phyloP scores from a whole-genome alignment of 2,888 invertebrate species.

The Meteorus colon region DNA sequence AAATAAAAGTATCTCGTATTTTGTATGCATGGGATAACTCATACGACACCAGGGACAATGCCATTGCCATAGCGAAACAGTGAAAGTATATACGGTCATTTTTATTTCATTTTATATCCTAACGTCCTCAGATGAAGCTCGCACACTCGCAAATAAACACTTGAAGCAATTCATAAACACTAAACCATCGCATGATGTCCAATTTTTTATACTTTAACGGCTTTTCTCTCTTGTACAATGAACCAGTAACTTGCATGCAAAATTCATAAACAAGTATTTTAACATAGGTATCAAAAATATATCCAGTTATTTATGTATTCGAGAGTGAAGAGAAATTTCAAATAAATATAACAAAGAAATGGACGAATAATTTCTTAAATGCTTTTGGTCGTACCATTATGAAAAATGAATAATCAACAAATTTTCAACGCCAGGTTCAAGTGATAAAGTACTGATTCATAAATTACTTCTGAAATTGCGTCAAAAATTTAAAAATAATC shows the following conservation, averaged over 20 bases:
- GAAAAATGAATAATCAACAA: too few relatives aligned
- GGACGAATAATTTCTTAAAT: too few relatives aligned
- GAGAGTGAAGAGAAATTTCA: neutral
- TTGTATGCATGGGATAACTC: constrained; percentile 63
- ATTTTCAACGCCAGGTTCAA: too few relatives aligned
- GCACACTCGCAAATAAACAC: neutral
- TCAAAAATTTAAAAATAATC: too few relatives aligned
- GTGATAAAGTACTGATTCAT: too few relatives aligned
- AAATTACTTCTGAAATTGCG: too few relatives aligned
- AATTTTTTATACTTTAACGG: constrained; percentile 4
- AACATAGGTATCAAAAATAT: neutral
- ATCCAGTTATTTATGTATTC: neutral
- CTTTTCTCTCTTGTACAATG: too few relatives aligned
- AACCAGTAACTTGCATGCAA: too few relatives aligned
- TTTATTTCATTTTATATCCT: constrained; percentile 63
- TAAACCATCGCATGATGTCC: neutral
- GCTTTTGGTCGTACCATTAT: too few relatives aligned
- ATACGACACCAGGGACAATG: constrained; percentile 68
- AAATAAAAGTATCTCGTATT: constrained; percentile 50
- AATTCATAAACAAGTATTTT: too few relatives aligned
- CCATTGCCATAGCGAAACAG: constrained; percentile 72
- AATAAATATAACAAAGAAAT: too few relatives aligned
- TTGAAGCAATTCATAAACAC: neutral
- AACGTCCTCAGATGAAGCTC: constrained; percentile 30
- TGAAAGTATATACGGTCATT: constrained; percentile 64